Evolutionary conservation across 2,113 vertebrate species (phyloP), one percentile per base, ranked within the genome.

Genomic region (Phaethon lepturus): DNA sequence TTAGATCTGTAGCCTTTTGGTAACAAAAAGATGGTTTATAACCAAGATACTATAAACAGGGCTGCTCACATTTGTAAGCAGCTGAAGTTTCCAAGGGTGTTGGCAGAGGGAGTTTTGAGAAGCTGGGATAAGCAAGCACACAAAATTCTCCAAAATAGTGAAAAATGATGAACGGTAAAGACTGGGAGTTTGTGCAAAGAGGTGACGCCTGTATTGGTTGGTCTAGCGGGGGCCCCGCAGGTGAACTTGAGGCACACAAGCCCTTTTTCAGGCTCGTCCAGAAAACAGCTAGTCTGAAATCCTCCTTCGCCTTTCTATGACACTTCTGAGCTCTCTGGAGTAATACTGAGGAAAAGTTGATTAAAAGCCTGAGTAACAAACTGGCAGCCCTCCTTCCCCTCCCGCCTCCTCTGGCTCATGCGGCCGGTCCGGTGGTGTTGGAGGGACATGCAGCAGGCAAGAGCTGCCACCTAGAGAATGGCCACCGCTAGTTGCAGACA

Each of bases 391-490:
- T 10, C 4, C 23, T 14, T 33, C 15, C 5, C 10, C 29, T 40
- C 28, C 2, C 3, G 0, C 33, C 28, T 35, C n/a, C 56, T 24
- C 8, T 2, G 47, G 55, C 53, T 55, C 17, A 1, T 6, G 35
- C 9, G 11, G 1, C 15, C 2, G 20, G 22, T 18, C 17, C 1
- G 9, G n/a, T 7, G 2, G 38, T 19, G 1, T 3, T 6, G 56
- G 5, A 9, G 33, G 62, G 16, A 18, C 1, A 0, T 45, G 47
- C 24, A 4, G 68, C 55, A 13, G 75, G 31, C 88, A 19, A 7
- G 88, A 42, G 86, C 79, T 93, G 97, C 97, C 97, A 85, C 76
- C 97, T 97, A 95, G 71, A 88, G 97, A 94, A 3, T 58, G 7
- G 12, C 28, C 35, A 3, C 17, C 1, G 93, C 26, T 53, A 60